Percentiles rank a stretch among this genome's conserved stretches.
Conservation (phyloP, 2,888 invertebrate genomes). For the Anoplius nigerrimus region DNA sequence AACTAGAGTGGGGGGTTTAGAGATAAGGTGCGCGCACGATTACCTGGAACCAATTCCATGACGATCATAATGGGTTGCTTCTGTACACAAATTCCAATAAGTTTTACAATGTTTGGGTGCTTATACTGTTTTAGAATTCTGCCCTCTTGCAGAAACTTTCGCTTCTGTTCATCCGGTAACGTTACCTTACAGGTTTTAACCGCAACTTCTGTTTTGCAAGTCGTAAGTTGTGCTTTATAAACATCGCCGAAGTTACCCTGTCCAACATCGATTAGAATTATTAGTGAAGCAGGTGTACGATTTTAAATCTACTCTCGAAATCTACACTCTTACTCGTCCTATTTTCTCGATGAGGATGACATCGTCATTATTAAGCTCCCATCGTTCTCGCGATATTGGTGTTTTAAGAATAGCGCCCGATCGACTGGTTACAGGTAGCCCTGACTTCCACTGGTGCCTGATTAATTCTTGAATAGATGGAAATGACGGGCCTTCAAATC, state of each 20-base stretch:
- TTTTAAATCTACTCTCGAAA: not conserved
- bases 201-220: constrained; percentile 91
- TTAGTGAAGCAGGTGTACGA: not conserved
- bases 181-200: constrained; percentile 97
- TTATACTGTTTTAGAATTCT: constrained; percentile 97
- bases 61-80: constrained; percentile 99
- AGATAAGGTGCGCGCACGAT: constrained; percentile 31
- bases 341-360: constrained; percentile 94
- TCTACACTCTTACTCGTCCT: constrained; percentile 84
- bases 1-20: not conserved
- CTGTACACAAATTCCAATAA: constrained; percentile 98
- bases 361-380: constrained; percentile 98
- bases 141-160: constrained; percentile 96
- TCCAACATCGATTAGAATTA: constrained; percentile 29
- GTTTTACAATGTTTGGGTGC: constrained; percentile 96
- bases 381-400: constrained; percentile 91
- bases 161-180: constrained; percentile 93
- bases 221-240: constrained; percentile 91
- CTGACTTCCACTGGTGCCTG: constrained; percentile 90
- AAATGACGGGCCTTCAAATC: constrained; percentile 96
- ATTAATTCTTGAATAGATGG: constrained; percentile 95
- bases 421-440: constrained; percentile 91
- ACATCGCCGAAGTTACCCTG: constrained; percentile 99
- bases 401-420: constrained; percentile 92
- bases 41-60: constrained; percentile 96